Base-by-base conservation (phyloP, 2,797 vertebrate genomes). In the Malacoctenus gilli region DNA sequence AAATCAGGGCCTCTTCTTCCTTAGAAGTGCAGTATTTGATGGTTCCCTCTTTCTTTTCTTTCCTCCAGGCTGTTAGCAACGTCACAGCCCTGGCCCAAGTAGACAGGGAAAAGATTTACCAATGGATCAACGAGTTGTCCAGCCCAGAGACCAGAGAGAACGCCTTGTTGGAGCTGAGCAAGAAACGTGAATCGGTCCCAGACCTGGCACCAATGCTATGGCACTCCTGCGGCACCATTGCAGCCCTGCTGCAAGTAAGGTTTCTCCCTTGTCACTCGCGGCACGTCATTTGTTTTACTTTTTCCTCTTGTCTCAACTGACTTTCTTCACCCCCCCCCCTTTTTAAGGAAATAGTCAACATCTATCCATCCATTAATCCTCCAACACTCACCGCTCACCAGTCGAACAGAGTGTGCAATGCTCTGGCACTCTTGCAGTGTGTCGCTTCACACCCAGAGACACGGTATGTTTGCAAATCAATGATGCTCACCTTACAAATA, bases 361-460 rank as follows among this genome's bases (percentile, higher is more conserved):
- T 99, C 83, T 99, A 99, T 75, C 97, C 97, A 16, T 98, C 96
- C 19, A 99, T 99, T 80, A 99, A 99, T 71, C 97, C 97, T 23
- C 96, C 97, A 0, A 99, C 97, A 2, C 90, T 99, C 79, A 99
- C 97, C 42, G 97, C 97, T 69, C 97, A 99, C 85, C 97, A 99
- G 44, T 99, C 97, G 55, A 99, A 99, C 87, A 89, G 97, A 91
- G 97, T 99, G 59, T 99, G 97, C 82, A 99, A 99, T 37, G 97
- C 97, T 40, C 84, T 99, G 76, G 97, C 97, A 15, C 92, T 99
- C 9, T 82, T 99, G 15, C 97, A 99, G 25, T 99, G 97, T 89
- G 97, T 99, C n/a, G 97, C 97, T 34, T 99, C 97, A 0, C 97
- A 99, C 58, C 95, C 96, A 13, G 97, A 99, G 82, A 99, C 97